Evolutionary conservation across 2,888 invertebrate species (phyloP).

Genomic region (Lepeophtheirus nordmannii): DNA sequence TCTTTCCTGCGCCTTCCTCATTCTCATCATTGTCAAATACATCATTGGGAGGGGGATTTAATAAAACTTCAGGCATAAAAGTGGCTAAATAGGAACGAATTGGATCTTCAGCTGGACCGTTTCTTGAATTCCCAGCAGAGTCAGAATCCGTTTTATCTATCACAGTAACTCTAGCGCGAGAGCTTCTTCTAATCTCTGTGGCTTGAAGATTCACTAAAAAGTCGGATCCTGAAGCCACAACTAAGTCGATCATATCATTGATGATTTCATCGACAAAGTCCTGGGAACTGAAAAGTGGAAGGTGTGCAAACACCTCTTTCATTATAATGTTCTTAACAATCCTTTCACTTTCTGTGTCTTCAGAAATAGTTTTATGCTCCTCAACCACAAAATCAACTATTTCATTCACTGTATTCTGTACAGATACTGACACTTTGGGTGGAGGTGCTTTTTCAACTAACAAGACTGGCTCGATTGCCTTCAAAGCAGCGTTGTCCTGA

Average conservation of each 20-base stretch:
- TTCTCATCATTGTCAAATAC: neutral
- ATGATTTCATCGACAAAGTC: neutral
- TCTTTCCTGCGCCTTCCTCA: neutral
- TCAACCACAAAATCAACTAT: neutral
- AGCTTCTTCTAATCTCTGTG: neutral
- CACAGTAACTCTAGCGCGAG: neutral
- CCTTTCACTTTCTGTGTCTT: neutral
- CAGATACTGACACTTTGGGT: neutral
- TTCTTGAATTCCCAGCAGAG: neutral
- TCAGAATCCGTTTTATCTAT: neutral
- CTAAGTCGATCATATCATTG: neutral
- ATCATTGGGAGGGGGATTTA: neutral
- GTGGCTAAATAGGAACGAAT: neutral
- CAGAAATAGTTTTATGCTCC: neutral
- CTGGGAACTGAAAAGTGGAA: neutral
- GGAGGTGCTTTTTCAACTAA: neutral
- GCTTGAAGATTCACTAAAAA: constrained; percentile 2
- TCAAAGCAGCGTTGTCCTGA: neutral
- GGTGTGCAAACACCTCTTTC: neutral
- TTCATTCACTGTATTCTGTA: neutral
- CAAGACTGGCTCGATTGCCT: neutral
- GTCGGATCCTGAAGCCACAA: neutral
- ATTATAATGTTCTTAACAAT: neutral
- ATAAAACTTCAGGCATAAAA: neutral
- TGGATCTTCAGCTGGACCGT: neutral